phyloP scores from a whole-genome alignment of 2,888 invertebrate species.

The Mimachlamys varia region DNA sequence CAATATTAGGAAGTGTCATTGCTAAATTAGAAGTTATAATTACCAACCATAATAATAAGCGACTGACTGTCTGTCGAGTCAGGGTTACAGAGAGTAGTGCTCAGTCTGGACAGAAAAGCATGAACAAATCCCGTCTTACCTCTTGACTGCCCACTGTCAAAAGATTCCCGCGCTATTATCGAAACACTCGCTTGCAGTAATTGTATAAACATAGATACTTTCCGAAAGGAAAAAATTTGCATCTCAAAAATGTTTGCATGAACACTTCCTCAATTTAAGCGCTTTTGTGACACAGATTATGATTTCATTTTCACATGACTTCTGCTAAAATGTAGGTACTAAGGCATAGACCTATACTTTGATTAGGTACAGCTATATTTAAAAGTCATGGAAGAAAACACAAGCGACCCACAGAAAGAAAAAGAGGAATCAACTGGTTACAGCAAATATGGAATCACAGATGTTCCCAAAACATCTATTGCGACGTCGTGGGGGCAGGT shows the following conservation, averaged over 20 bases:
- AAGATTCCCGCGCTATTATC: neutral
- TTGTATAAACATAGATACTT: neutral
- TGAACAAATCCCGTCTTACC: neutral
- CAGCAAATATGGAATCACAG: constrained; percentile 68
- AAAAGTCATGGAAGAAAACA: neutral
- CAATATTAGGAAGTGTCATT: no score
- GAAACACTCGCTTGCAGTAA: neutral
- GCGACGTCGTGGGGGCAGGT: constrained; percentile 72
- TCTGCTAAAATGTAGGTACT: neutral
- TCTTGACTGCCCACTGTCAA: neutral
- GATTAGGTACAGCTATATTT: neutral
- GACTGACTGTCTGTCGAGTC: no score
- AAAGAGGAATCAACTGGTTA: constrained; percentile 44
- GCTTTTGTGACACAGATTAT: neutral
- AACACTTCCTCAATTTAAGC: neutral
- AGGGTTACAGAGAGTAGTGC: no score
- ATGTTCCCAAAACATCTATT: constrained; percentile 67
- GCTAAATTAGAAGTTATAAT: no score
- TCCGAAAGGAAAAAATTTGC: neutral
- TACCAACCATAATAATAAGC: no score
- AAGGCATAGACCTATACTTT: neutral
- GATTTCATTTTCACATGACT: constrained; percentile 29
- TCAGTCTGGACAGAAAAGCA: no score
- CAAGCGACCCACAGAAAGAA: neutral
- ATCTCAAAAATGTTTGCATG: neutral